Base-by-base conservation (phyloP, 64 coral and sea anemone species). In the Anthopleura sola region DNA sequence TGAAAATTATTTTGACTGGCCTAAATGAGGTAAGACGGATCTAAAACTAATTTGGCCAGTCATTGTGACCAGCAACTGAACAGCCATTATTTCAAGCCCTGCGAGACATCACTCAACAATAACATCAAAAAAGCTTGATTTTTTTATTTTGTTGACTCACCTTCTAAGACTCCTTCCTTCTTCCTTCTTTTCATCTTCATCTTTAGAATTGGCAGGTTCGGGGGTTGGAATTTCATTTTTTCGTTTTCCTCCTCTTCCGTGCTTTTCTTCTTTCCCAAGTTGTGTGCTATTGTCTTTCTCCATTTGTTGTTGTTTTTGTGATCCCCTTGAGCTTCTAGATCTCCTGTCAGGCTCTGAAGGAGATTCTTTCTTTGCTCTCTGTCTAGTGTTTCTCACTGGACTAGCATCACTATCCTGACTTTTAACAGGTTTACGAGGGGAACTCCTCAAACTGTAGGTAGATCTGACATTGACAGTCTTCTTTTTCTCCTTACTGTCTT, bases 391-490 rank as follows among this genome's bases (percentile, higher is more conserved):
- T 29, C 44, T 83, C 18, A 26, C 36, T 14, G 82, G 82, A 60
- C 50, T 83, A n/a, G 11, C 51, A 31, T 38, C 28, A 20, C 5
- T 60, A 32, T 56, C 47, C 36, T 54, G 37, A 24, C 10, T 9
- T 79, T 48, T 79, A 8, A 48, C 38, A 24, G 24, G 19, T 55
- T 83, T 83, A 10, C 82, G 82, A 24, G 82, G 82, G 15, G 82
- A 83, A 49, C 82, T 83, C 3, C 82, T 33, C 32, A 83, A 83
- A 38, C 46, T 83, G 26, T 83, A 83, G 19, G n/a, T 83, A 11
- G 82, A 60, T 39, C 39, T 83, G 49, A 60, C 24, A 33, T 12
- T 60, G 14, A 33, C 82, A 83, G 15, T 1, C 55, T 54, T 83
- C 82, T 83, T 83, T 6, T 60, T 83, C 10, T 83, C 82, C 28